Evolutionary conservation across 2,113 vertebrate genomes (phyloP), one percentile per base, ranked within the genome.

Genomic region (Anser cygnoides): DNA sequence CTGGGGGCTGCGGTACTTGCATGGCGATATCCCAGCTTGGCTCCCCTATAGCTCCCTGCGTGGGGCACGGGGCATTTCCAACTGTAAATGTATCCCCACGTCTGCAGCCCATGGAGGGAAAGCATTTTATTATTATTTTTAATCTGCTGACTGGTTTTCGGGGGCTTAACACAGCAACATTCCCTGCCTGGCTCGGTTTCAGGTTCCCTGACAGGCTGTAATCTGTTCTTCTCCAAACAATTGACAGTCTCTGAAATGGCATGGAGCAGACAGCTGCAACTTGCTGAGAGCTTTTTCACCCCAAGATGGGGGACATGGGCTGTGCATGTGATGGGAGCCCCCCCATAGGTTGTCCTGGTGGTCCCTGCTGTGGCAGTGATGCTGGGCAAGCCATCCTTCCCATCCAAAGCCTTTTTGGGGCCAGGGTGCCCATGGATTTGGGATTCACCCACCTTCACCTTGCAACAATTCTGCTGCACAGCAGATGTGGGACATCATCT

Each of bases 181-280:
- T 70, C 44, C 65, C 1, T 41, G n/a, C 46, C 88, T 92, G 91
- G 88, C 88, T 80, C 3, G 0, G 26, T 78, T 86, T 89, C 95
- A 73, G 65, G 77, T 76, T 89, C 62, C 73, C 74, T 86, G 95
- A 89, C 67, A 95, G 93, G 52, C 85, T 89, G 44, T 89, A 91
- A 95, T 96, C 84, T 78, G 65, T 70, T 49, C 87, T 87, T 61
- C 66, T 89, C 46, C 66, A 37, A 89, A 94, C 78, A 88, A 91
- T 25, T 4, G 35, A 37, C 81, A 61, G 23, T 82, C 75, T 93
- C 61, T 3, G 15, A 52, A 72, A 54, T 1, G 10, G 87, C 79
- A 61, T 43, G 43, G 66, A 91, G 84, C 25, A 67, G n/a, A 55
- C 77, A 84, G 31, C 77, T 80, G 73, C 82, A 68, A 63, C 49